Conservation (phyloP, 2,888 invertebrate species). For the Cheilosia vernalis region DNA sequence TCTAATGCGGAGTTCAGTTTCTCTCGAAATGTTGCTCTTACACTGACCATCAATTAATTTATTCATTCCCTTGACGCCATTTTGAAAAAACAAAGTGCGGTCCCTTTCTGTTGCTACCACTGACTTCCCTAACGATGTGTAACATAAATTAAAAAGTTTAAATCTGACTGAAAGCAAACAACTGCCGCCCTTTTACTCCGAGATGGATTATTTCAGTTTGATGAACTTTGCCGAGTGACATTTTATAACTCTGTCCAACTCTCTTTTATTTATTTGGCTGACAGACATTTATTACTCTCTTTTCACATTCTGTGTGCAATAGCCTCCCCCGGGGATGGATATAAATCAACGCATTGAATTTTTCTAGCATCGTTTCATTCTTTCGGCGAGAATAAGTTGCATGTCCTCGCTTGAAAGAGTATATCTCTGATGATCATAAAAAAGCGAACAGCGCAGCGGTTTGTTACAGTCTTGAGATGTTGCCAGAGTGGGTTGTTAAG, state of each 20-base stretch:
- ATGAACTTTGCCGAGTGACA: slow-evolving; percentile 55
- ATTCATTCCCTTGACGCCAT: not conserved
- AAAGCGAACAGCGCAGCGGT: slow-evolving; percentile 58
- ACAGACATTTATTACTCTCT: slow-evolving; percentile 26
- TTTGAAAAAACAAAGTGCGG: slow-evolving; percentile 8
- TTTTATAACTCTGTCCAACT: slow-evolving; percentile 54
- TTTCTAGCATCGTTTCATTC: slow-evolving; percentile 20
- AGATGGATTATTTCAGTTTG: slow-evolving; percentile 57
- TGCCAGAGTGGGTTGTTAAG: slow-evolving; percentile 53
- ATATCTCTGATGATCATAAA: slow-evolving; percentile 10
- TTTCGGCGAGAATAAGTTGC: slow-evolving; percentile 41
- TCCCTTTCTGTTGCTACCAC: not conserved
- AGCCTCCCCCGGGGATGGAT: not conserved
- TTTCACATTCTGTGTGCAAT: slow-evolving; percentile 11
- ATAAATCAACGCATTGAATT: slow-evolving; percentile 62
- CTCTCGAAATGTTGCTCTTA: not conserved
- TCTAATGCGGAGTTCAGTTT: no score
- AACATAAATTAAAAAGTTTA: slow-evolving; percentile 9
- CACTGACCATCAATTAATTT: not conserved
- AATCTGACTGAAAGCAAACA: slow-evolving; percentile 7
- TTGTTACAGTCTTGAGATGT: slow-evolving; percentile 44
- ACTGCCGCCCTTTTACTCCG: slow-evolving; percentile 11
- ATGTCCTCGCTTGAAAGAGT: slow-evolving; percentile 14
- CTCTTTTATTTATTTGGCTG: slow-evolving; percentile 2
- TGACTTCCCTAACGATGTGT: not conserved